A percentile compares a stretch with the other conserved stretches of the same genome.
Evolutionary conservation across 2,888 invertebrate species (phyloP).

Genomic region (Seira ritae): DNA sequence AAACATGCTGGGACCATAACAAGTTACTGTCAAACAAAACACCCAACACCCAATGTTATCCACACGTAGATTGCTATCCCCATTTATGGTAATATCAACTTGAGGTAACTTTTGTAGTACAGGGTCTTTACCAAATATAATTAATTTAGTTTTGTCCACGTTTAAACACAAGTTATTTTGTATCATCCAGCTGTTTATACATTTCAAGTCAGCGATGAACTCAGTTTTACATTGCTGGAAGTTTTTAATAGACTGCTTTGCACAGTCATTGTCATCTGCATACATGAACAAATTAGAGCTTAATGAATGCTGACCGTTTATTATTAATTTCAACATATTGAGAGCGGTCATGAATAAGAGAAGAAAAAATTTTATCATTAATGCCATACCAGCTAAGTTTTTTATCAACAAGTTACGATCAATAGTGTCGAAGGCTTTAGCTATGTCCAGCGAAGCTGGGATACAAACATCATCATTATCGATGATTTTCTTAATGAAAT

Average conservation of each 20-base stretch:
- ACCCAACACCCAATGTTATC: background rate
- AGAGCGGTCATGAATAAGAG: background rate
- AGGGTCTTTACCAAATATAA: background rate
- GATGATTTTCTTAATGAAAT: background rate
- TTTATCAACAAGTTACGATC: too few species aligned
- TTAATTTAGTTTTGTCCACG: background rate
- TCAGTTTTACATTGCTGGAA: background rate
- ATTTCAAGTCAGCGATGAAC: background rate
- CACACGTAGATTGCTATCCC: background rate
- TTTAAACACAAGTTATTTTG: background rate
- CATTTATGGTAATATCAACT: background rate
- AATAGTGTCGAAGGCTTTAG: too few species aligned
- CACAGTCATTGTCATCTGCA: background rate
- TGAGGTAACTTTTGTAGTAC: background rate
- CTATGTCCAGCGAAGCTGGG: too few species aligned
- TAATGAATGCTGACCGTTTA: background rate
- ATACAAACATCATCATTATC: too few species aligned
- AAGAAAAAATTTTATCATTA: background rate
- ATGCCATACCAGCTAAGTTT: too few species aligned
- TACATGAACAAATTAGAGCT: background rate
- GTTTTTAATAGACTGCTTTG: background rate
- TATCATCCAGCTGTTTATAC: background rate
- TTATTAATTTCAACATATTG: too few species aligned
- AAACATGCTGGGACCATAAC: background rate
- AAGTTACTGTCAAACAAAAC: background rate